Base-by-base conservation (phyloP, 1,140 invertebrate genomes). In the Olivierus martensii region DNA sequence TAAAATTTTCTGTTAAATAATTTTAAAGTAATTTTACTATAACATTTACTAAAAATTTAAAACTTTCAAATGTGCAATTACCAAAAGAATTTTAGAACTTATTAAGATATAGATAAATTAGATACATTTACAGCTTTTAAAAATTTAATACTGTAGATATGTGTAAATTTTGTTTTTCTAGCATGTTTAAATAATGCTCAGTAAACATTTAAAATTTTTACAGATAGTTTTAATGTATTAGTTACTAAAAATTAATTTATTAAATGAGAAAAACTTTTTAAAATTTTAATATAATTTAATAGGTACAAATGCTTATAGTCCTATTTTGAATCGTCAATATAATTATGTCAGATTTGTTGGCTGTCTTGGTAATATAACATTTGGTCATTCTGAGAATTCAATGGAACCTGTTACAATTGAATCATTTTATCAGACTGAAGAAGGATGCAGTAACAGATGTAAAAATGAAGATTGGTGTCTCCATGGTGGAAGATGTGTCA, bases 331-430 rank as follows among this genome's bases (percentile, higher is more conserved):
- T 49, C 84, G 89, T 1, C 88, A 87, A 68, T 90, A 90, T 62
- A 85, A 88, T 37, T 88, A 87, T 56, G 84, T 88, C 70, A 88
- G 87, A 11, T 92, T 92, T 67, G 84, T 91, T 41, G 88, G 88
- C 3, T 93, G 88, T 65, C 84, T 92, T 52, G 81, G 82, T 62
- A 81, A 90, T 61, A 82, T 92, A 67, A 78, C 84, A 10, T 71
- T 91, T 18, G 82, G 80, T 66, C 46, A 52, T 14, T 52, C 52
- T 35, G 84, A 43, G 19, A 21, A 51, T 11, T 35, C 46, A 37
- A 53, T 48, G 47, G 21, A 35, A 14, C 46, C 52, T 18, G 50
- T 49, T 15, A 50, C 42, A 35, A 21, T 59, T 38, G 39, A 49
- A 51, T 41, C 56, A 53, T 9, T 57, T 65, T 19, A 55, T 48